These are phyloP conservation scores for Chlorodrepanis virens DNA, from an alignment of 2,113 vertebrate species.

Conservation along the genomic window DNA sequence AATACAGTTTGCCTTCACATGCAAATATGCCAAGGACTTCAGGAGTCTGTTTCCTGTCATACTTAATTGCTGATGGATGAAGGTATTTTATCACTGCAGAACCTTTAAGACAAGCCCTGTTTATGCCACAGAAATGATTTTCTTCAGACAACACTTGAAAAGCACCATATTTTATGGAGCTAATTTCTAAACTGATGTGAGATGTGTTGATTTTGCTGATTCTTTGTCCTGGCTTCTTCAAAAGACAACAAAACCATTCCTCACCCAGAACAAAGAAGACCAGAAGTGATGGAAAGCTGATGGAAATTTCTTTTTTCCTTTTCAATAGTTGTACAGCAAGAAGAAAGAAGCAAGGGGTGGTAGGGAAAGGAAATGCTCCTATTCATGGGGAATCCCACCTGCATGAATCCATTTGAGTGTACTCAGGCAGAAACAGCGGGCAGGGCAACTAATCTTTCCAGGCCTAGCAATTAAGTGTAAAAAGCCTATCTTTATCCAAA, in stretches of 20 bases:
- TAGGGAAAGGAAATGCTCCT: constrained; percentile 3
- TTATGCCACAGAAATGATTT: background rate
- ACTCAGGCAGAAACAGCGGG: constrained; percentile 46
- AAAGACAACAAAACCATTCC: background rate
- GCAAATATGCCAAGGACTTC: background rate
- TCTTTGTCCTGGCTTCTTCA: background rate
- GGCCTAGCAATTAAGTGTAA: constrained; percentile 68
- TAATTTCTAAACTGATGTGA: background rate
- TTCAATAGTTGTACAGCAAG: constrained; percentile 3
- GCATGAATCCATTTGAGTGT: background rate
- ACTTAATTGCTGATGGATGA: background rate
- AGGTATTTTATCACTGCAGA: background rate
- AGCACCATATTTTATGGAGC: background rate
- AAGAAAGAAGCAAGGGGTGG: constrained; percentile 53
- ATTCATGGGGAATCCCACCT: constrained; percentile 8
- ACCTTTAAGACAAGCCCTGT: background rate
- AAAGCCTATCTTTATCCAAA: constrained; percentile 66
- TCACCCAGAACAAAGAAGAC: background rate
- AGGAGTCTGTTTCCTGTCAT: background rate
- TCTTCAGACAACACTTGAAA: background rate
- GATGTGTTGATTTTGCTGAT: background rate
- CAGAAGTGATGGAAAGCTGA: background rate
- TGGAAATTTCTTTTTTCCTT: constrained; percentile 22
- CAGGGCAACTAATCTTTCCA: constrained; percentile 34
- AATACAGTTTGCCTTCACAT: background rate